These are phyloP conservation scores for Cichladusa arquata DNA, from an alignment of 2,113 vertebrate species.

Conservation along the genomic window DNA sequence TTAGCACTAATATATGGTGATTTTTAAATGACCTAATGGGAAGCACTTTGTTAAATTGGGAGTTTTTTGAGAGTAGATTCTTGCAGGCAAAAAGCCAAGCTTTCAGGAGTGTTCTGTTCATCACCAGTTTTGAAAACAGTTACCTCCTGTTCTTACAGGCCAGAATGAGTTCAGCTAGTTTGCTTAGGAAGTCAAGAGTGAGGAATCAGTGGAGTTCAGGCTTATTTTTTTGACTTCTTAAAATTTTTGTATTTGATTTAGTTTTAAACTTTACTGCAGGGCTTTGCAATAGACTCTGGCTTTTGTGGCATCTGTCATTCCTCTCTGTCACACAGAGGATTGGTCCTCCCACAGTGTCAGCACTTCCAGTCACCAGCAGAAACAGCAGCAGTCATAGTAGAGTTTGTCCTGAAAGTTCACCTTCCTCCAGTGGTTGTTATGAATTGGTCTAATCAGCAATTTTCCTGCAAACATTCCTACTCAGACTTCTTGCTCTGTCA, in stretches of 20 bases:
- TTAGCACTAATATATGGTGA: not conserved
- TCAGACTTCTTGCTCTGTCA: not conserved
- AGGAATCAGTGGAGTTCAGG: not conserved
- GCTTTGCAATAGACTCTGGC: not conserved
- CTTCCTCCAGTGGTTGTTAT: not conserved
- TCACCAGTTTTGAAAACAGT: not conserved
- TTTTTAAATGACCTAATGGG: not conserved
- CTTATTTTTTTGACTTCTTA: not conserved
- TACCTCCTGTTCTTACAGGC: not conserved
- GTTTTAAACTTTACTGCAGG: not conserved
- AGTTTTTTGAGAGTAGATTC: not conserved
- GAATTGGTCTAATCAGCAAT: not conserved
- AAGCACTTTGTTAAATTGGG: not conserved
- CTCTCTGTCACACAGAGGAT: not conserved
- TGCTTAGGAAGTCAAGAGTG: not conserved
- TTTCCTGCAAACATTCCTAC: not conserved
- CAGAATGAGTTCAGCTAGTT: not conserved
- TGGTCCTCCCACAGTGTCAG: not conserved
- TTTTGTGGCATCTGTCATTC: not conserved
- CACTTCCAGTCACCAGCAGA: not conserved
- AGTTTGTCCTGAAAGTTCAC: not conserved
- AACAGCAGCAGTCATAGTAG: not conserved
- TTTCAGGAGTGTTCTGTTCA: not conserved
- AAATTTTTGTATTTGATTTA: not conserved
- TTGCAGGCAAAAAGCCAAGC: not conserved